These are phyloP conservation scores for Egretta garzetta DNA, from an alignment of 2,113 vertebrate species.

Conservation along the genomic window DNA sequence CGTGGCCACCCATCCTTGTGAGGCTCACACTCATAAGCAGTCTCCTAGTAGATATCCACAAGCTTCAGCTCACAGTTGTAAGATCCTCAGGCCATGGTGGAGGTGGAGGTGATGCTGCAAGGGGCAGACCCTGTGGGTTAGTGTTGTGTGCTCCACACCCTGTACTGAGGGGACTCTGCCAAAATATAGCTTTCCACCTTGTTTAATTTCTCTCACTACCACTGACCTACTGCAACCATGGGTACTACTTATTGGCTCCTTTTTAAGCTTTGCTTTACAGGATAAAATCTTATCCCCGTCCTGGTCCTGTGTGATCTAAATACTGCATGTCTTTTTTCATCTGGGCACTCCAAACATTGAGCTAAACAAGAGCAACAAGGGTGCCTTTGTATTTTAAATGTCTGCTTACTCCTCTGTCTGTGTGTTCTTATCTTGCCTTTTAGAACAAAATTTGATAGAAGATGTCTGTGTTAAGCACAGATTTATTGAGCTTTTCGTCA, in stretches of 20 bases:
- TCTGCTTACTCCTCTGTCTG: not conserved
- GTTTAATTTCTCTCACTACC: not conserved
- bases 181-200: not conserved
- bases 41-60: not conserved
- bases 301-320: not conserved
- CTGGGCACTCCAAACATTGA: not conserved
- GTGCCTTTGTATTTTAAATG: not conserved
- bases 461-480: not conserved
- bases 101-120: not conserved
- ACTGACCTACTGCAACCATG: not conserved
- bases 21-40: not conserved
- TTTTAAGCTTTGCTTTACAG: not conserved
- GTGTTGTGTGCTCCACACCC: no score
- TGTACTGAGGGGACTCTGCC: not conserved
- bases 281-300: not conserved
- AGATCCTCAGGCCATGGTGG: not conserved
- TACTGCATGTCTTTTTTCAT: not conserved
- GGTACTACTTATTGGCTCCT: accelerated
- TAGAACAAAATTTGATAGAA: not conserved
- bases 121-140: not conserved
- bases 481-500: not conserved
- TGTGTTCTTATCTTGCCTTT: not conserved
- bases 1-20: not conserved
- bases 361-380: not conserved
- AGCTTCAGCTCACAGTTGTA: not conserved